A percentile compares a stretch with the other conserved stretches of the same genome.
Evolutionary conservation across 2,888 invertebrate genomes (phyloP).

Genomic region (Harpalus rufipes): DNA sequence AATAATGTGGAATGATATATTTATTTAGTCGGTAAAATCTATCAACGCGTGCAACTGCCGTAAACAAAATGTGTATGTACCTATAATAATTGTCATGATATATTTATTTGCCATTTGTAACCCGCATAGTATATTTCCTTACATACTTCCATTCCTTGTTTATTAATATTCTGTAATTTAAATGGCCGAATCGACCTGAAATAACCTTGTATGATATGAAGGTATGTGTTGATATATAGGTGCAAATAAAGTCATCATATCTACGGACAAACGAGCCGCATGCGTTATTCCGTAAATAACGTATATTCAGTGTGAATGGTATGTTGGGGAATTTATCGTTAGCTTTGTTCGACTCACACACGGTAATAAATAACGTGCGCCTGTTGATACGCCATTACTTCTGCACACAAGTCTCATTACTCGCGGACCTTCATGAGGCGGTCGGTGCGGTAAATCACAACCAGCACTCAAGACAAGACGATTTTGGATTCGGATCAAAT

Average conservation of each 20-base stretch:
- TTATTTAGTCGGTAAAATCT: too few relatives aligned
- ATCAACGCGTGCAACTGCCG: too few relatives aligned
- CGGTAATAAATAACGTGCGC: slow-evolving; percentile 58
- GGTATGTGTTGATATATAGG: slow-evolving; percentile 17
- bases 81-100: too few relatives aligned
- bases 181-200: slow-evolving; percentile 16
- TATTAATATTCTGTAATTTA: slow-evolving; percentile 6
- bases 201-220: slow-evolving; percentile 13
- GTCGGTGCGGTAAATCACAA: slow-evolving; percentile 3
- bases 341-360: slow-evolving; percentile 61
- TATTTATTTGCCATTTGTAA: not conserved
- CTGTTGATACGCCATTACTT: slow-evolving; percentile 62
- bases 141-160: not conserved
- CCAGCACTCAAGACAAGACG: not conserved
- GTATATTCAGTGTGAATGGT: slow-evolving; percentile 53
- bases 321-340: slow-evolving; percentile 62
- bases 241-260: slow-evolving; percentile 62
- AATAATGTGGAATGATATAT: too few relatives aligned
- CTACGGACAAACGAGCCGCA: slow-evolving; percentile 45
- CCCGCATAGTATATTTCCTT: not conserved
- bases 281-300: slow-evolving; percentile 55
- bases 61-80: too few relatives aligned
- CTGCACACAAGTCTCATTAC: slow-evolving; percentile 57
- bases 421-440: slow-evolving; percentile 38
- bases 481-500: not conserved